Percentiles rank a stretch among this genome's conserved stretches.
These are phyloP conservation scores for Ceramica pisi DNA, from an alignment of 2,888 invertebrate species.

Conservation along the genomic window DNA sequence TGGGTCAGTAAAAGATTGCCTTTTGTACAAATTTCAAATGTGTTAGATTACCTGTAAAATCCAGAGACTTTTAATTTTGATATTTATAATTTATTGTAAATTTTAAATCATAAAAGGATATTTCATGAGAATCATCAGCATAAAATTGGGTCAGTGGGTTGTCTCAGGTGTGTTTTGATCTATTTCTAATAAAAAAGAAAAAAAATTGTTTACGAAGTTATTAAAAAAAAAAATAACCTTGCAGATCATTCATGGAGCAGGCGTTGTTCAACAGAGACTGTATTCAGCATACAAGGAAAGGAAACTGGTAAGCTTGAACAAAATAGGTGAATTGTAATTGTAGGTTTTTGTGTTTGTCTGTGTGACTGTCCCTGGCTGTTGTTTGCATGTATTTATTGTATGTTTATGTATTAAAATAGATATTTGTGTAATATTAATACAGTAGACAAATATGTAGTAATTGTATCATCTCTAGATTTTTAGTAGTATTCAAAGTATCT, in stretches of 20 bases:
- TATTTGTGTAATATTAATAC: background rate
- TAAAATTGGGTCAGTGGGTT: no score
- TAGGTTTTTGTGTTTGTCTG: constrained; percentile 6
- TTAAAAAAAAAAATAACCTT: constrained; percentile 42
- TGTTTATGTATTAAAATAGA: background rate
- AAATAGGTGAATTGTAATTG: background rate
- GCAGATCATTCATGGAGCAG: constrained; percentile 83
- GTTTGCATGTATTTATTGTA: constrained; percentile 42
- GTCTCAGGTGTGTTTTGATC: no score
- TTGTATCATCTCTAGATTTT: background rate
- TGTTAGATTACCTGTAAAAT: no score
- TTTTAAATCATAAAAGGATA: no score
- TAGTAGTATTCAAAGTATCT: background rate
- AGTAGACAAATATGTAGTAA: background rate
- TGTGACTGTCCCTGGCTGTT: constrained; percentile 6
- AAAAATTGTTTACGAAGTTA: background rate
- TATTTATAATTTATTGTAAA: no score
- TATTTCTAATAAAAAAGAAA: background rate
- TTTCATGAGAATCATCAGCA: no score
- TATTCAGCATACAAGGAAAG: constrained; percentile 92
- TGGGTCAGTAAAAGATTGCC: background rate
- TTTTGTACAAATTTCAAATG: background rate
- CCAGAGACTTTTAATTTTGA: no score
- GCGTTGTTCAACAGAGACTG: constrained; percentile 89
- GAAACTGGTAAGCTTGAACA: constrained; percentile 91